Percentiles rank a stretch among this genome's conserved stretches.
These are phyloP conservation scores for Pocota personata DNA, from an alignment of 2,888 invertebrate genomes.

Conservation along the genomic window DNA sequence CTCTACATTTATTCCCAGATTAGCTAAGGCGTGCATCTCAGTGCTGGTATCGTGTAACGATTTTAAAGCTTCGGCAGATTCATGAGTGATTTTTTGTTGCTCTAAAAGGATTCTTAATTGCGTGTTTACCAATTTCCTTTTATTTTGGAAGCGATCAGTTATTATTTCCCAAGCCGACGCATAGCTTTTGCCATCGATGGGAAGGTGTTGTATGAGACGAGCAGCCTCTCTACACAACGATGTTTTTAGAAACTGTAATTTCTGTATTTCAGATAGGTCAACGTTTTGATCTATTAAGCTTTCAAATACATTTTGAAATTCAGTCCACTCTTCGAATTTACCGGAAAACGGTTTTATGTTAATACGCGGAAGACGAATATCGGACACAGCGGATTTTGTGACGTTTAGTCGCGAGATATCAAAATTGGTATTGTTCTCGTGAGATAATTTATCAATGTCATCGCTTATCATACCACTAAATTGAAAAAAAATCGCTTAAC, in stretches of 20 bases:
- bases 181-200: slow-evolving; percentile 24
- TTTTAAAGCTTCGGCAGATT: not conserved
- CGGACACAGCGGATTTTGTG: no score
- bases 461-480: no score
- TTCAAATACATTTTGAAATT: no score
- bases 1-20: not conserved
- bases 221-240: not conserved
- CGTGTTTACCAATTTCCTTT: slow-evolving; percentile 30
- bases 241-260: not conserved
- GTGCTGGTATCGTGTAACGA: not conserved
- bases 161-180: slow-evolving; percentile 14
- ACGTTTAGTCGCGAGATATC: no score
- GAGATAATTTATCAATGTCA: no score
- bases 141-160: slow-evolving; percentile 18
- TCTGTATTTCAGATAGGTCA: no score
- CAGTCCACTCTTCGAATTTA: no score
- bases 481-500: no score
- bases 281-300: no score
- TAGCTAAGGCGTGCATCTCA: not conserved
- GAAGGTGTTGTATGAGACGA: not conserved
- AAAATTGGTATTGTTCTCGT: no score
- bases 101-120: not conserved
- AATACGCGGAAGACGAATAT: no score
- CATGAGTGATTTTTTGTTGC: not conserved
- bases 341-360: no score